phyloP scores from a whole-genome alignment of 2,113 vertebrate species.

The Synchiropus splendidus region DNA sequence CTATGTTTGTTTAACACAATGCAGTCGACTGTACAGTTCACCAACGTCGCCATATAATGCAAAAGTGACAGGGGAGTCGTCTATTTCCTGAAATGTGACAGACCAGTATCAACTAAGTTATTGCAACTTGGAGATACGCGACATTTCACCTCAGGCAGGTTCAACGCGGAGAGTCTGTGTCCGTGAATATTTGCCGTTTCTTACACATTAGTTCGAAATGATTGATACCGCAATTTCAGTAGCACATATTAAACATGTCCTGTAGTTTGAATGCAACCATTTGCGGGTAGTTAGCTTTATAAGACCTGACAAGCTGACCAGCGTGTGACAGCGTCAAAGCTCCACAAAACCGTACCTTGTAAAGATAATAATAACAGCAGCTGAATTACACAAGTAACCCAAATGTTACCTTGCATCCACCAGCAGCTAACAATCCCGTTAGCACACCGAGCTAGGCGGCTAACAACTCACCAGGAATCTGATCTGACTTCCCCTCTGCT shows the following conservation, averaged over 20 bases:
- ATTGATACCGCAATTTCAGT: too few species aligned
- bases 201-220: too few species aligned
- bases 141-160: constrained; percentile 8
- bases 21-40: too few species aligned
- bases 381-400: constrained; percentile 1
- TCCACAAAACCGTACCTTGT: not conserved
- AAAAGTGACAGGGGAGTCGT: constrained; percentile 40
- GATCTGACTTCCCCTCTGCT: constrained; percentile 64
- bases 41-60: too few species aligned
- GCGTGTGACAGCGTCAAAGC: constrained; percentile 21
- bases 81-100: constrained; percentile 57
- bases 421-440: constrained; percentile 41
- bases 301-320: too few species aligned
- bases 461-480: constrained; percentile 72
- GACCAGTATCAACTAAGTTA: constrained; percentile 33
- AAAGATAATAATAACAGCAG: not conserved
- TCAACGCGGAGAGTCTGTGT: too few species aligned
- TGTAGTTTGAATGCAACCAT: too few species aligned
- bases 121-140: constrained; percentile 47
- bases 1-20: too few species aligned
- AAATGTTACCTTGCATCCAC: constrained; percentile 38
- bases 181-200: too few species aligned
- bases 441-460: constrained; percentile 42
- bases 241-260: too few species aligned
- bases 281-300: too few species aligned